phyloP scores from a whole-genome alignment of 2,888 invertebrate genomes.

The Lochmaea capreae region DNA sequence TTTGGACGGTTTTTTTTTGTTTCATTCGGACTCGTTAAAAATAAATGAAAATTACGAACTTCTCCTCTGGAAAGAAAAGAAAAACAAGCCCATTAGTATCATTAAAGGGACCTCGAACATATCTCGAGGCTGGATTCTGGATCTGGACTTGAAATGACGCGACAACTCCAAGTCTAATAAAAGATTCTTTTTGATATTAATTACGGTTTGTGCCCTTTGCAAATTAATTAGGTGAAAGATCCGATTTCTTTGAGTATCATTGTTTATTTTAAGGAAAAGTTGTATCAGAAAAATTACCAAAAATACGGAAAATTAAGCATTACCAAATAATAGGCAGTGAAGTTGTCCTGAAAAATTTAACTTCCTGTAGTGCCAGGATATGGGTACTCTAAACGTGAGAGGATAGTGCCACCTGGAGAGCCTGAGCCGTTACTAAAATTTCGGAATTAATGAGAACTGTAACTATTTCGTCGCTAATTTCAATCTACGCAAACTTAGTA shows the following conservation, averaged over 20 bases:
- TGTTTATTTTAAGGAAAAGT: neutral
- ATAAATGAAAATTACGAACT: slow-evolving; percentile 45
- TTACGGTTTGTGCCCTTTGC: neutral
- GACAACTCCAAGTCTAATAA: slow-evolving; percentile 22
- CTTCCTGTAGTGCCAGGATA: too few relatives aligned
- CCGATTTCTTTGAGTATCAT: neutral
- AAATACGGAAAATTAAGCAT: too few relatives aligned
- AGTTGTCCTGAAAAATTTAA: too few relatives aligned
- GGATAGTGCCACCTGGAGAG: too few relatives aligned
- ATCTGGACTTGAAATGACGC: slow-evolving; percentile 20
- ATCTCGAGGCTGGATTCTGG: slow-evolving; percentile 19
- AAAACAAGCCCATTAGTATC: slow-evolving; percentile 46
- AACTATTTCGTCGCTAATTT: too few relatives aligned
- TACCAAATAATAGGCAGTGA: too few relatives aligned
- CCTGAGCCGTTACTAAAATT: too few relatives aligned
- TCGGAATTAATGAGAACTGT: too few relatives aligned
- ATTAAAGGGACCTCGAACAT: slow-evolving; percentile 36
- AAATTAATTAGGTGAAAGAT: neutral
- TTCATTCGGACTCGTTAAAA: slow-evolving; percentile 41
- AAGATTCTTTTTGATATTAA: slow-evolving; percentile 20
- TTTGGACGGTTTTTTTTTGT: neutral
- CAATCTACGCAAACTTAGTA: too few relatives aligned
- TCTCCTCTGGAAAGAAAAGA: slow-evolving; percentile 38
- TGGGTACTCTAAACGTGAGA: too few relatives aligned
- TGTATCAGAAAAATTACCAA: too few relatives aligned